Evolutionary conservation across 2,888 invertebrate species (phyloP).

Genomic region (Pherbina coryleti): DNA sequence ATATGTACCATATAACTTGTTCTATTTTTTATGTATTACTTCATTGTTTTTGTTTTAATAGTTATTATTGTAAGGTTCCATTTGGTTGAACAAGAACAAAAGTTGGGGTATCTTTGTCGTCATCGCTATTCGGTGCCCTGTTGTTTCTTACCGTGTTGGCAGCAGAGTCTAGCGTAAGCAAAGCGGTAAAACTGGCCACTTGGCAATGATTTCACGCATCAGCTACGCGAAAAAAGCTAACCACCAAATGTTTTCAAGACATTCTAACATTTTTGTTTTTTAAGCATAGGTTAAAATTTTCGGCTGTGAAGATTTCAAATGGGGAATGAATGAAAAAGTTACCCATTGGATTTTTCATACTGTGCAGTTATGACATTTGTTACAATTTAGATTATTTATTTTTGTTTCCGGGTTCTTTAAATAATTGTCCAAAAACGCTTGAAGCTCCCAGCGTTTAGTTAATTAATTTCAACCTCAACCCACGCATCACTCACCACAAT

Average conservation of each 20-base stretch:
- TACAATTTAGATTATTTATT: not conserved
- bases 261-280: not conserved
- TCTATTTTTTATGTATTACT: not conserved
- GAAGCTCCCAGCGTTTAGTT: not conserved
- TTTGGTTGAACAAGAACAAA: not conserved
- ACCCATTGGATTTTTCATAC: not conserved
- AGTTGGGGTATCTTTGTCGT: too few relatives aligned
- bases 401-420: too few relatives aligned
- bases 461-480: not conserved
- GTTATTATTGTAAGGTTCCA: not conserved
- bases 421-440: not conserved
- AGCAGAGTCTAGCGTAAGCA: not conserved
- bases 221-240: slow-evolving; percentile 9
- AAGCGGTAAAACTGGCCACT: not conserved
- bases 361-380: not conserved
- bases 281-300: too few relatives aligned
- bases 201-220: slow-evolving; percentile 33
- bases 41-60: not conserved
- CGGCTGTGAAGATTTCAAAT: not conserved
- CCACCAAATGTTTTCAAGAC: not conserved
- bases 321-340: not conserved
- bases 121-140: not conserved
- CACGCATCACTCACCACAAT: not conserved
- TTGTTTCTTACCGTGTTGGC: not conserved
- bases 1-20: not conserved